Percentiles rank a stretch among this genome's conserved stretches.
Evolutionary conservation across 2,113 vertebrate species (phyloP).

Genomic region (Lates calcarifer): DNA sequence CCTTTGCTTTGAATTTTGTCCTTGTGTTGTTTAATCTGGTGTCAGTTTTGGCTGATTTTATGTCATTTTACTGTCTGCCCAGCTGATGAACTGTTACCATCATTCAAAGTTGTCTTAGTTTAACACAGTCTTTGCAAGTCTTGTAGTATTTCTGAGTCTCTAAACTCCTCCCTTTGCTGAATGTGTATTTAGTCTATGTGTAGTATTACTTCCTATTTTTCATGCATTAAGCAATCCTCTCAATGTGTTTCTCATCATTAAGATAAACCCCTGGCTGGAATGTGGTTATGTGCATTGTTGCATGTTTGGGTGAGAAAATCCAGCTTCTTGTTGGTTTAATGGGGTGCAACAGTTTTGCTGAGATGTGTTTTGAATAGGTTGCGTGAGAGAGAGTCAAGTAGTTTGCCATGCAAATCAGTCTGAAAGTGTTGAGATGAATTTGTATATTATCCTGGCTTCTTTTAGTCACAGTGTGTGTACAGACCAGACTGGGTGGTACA

Average conservation of each 20-base stretch:
- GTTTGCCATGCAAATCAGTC: constrained; percentile 45
- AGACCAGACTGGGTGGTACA: not conserved
- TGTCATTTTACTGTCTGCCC: not conserved
- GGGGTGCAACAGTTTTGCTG: not conserved
- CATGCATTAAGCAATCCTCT: constrained; percentile 14
- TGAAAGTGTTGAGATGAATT: constrained; percentile 26
- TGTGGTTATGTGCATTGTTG: not conserved
- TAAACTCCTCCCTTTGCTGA: not conserved
- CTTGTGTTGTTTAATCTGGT: not conserved
- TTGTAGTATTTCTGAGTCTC: not conserved
- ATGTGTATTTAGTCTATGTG: not conserved
- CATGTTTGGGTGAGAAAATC: constrained; percentile 7
- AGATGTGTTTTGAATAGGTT: not conserved
- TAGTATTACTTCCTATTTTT: constrained; percentile 43
- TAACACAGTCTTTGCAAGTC: not conserved
- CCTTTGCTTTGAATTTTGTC: not conserved
- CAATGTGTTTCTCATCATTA: constrained; percentile 17
- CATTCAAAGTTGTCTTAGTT: not conserved
- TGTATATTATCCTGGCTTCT: constrained; percentile 34
- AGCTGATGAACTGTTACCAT: not conserved
- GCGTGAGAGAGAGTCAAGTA: constrained; percentile 8
- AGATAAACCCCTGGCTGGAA: not conserved
- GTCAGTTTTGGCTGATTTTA: not conserved
- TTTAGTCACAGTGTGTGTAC: constrained; percentile 23
- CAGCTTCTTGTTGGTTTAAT: not conserved